Evolutionary conservation across 2,113 vertebrate species (phyloP).

Genomic region (Platysteira castanea): DNA sequence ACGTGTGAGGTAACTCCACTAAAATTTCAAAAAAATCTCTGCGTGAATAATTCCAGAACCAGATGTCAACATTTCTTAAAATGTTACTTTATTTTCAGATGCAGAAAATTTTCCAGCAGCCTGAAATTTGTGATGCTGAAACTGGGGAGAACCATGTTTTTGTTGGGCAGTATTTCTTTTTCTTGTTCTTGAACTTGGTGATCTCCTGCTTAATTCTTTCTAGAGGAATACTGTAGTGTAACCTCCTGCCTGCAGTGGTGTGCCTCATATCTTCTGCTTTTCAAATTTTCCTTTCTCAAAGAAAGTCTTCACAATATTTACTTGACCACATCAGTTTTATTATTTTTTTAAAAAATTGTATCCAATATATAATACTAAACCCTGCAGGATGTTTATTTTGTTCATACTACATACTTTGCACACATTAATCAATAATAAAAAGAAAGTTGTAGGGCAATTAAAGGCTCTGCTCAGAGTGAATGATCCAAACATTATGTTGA

Average conservation of each 20-base stretch:
- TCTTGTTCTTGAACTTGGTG: not conserved
- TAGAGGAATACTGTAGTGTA: not conserved
- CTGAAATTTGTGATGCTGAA: not conserved
- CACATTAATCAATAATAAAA: not conserved
- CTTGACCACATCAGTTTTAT: not conserved
- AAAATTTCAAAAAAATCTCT: constrained; percentile 62
- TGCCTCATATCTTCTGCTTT: not conserved
- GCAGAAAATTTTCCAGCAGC: not conserved
- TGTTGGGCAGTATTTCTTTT: not conserved
- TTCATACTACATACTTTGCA: not conserved
- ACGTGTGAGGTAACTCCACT: constrained; percentile 58
- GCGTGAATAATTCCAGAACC: constrained; percentile 3
- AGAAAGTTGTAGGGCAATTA: not conserved
- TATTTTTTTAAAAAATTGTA: not conserved
- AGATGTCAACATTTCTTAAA: not conserved
- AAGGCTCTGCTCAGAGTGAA: not conserved
- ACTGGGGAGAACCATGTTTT: not conserved
- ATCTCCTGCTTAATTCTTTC: not conserved
- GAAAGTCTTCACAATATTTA: not conserved
- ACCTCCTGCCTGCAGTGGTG: not conserved
- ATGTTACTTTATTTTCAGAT: constrained; percentile 6
- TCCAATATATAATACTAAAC: not conserved
- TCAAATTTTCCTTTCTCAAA: not conserved
- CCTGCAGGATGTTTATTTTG: not conserved
- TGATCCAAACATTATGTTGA: not conserved